These are phyloP conservation scores for Trissolcus brochymenae DNA, from an alignment of 2,888 invertebrate species.

Conservation along the genomic window DNA sequence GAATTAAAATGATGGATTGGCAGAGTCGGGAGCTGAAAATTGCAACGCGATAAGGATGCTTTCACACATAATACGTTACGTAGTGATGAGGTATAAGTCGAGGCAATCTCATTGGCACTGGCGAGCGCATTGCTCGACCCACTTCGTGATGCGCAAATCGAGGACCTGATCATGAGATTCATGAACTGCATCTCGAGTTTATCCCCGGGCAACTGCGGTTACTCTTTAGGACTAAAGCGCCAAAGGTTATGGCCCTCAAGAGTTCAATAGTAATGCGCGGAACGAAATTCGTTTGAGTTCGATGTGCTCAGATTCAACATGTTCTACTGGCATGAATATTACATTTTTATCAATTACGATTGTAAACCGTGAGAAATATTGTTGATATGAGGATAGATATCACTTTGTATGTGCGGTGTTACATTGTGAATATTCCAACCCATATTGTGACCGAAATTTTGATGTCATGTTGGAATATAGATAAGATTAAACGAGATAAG, in stretches of 20 bases:
- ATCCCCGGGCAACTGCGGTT: constrained; percentile 48
- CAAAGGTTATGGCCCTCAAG: constrained; percentile 46
- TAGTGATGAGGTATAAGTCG: constrained; percentile 30
- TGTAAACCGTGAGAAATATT: constrained; percentile 49
- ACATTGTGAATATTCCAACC: constrained; percentile 40
- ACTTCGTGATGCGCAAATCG: constrained; percentile 51
- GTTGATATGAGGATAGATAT: constrained; percentile 33
- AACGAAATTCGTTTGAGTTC: constrained; percentile 46
- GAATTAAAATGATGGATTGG: constrained; percentile 22
- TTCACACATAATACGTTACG: constrained; percentile 27
- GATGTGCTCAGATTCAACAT: constrained; percentile 31
- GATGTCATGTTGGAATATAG: constrained; percentile 29
- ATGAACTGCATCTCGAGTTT: constrained; percentile 51
- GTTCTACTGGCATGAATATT: constrained; percentile 48
- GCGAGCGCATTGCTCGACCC: constrained; percentile 41
- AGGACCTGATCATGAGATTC: constrained; percentile 51
- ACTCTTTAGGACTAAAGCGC: constrained; percentile 48
- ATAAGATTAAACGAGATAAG: constrained; percentile 30
- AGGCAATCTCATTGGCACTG: constrained; percentile 47
- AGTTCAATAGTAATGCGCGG: constrained; percentile 50
- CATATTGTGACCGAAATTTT: constrained; percentile 34
- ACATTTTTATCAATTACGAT: constrained; percentile 49
- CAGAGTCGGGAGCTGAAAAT: constrained; percentile 36
- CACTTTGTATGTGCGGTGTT: constrained; percentile 23
- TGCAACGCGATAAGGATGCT: constrained; percentile 13